Evolutionary conservation across 2,888 invertebrate genomes (phyloP), one percentile per base, ranked within the genome.

Genomic region (Phortica magna): DNA sequence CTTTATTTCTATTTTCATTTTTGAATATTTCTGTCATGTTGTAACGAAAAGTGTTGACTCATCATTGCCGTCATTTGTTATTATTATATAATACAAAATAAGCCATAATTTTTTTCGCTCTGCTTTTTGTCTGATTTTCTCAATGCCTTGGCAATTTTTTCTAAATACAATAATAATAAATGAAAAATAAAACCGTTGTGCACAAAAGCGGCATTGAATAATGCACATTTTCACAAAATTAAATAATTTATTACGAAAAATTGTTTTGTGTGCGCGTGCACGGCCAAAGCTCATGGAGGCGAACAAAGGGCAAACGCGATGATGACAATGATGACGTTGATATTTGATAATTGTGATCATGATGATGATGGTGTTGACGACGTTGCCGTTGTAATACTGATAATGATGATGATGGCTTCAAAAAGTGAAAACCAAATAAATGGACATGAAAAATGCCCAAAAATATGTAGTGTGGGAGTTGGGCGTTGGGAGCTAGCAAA

Each of bases 191-290:
- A 48, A 48, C 10, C 48, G 48, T 9, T 2, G 14, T 9, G 48
- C 48, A 48, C 48, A 48, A 48, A 48, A 48, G 19, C 19, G n/a
- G 19, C 43, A 17, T 68, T 43, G 48, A 43, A 71, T 71, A 71
- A 71, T 31, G 31, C 55, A 71, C 48, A 55, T 53, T 71, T 31
- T 55, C n/a, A 71, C 55, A 71, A 71, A 71, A 71, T 71, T 71
- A 55, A 71, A 55, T 71, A 71, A 71, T 71, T 71, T 71, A 71
- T 71, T 53, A 71, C 43, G 19, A 22, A 48, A 67, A 71, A 71
- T 71, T 71, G 7, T 71, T 70, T 48, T 53, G 14, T 71, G 39
- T 39, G 39, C 64, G 9, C 4, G 53, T 53, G 12, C 10, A 53
- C 53, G 59, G n/a, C 59, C 14, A 2, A 59, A 59, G 17, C 7